A percentile compares a stretch with the other conserved stretches of the same genome.
Conservation (phyloP, 2,888 invertebrate genomes). For the Noctua pronuba region DNA sequence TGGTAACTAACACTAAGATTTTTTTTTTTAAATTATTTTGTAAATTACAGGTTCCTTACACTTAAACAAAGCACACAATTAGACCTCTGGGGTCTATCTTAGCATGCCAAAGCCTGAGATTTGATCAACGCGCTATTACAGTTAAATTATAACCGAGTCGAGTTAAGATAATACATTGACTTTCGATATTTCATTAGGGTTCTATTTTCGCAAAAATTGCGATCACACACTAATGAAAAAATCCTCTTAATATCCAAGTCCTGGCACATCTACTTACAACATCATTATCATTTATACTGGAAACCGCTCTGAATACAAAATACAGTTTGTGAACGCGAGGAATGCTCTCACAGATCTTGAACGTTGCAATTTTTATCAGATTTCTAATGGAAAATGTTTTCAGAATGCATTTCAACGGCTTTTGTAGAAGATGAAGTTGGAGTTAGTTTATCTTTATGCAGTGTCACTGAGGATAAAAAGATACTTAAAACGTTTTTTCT, state of each 20-base stretch:
- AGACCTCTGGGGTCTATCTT: too few species aligned
- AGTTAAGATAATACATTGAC: neutral
- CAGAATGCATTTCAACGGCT: conserved; percentile 26
- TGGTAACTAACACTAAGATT: too few species aligned
- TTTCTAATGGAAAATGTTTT: conserved; percentile 36
- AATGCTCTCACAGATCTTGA: conserved; percentile 48
- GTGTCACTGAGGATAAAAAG: too few species aligned
- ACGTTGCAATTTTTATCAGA: conserved; percentile 42
- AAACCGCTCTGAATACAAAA: conserved; percentile 46
- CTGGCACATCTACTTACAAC: neutral
- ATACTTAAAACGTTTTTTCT: too few species aligned
- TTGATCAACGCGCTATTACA: too few species aligned
- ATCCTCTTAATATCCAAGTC: neutral
- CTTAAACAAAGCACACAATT: too few species aligned
- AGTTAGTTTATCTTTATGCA: conserved; percentile 8
- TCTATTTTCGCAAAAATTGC: neutral
- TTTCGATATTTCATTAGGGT: neutral
- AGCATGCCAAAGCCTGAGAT: too few species aligned
- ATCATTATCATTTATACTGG: conserved; percentile 10
- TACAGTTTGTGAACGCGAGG: conserved; percentile 13
- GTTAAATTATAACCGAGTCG: too few species aligned
- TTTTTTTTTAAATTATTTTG: too few species aligned
- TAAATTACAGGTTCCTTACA: too few species aligned
- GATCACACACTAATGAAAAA: neutral
- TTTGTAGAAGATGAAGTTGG: conserved; percentile 10